A percentile compares a stretch with the other conserved stretches of the same genome.
Evolutionary conservation across 2,888 invertebrate genomes (phyloP).

Genomic region (Cataglyphis altisquamis): DNA sequence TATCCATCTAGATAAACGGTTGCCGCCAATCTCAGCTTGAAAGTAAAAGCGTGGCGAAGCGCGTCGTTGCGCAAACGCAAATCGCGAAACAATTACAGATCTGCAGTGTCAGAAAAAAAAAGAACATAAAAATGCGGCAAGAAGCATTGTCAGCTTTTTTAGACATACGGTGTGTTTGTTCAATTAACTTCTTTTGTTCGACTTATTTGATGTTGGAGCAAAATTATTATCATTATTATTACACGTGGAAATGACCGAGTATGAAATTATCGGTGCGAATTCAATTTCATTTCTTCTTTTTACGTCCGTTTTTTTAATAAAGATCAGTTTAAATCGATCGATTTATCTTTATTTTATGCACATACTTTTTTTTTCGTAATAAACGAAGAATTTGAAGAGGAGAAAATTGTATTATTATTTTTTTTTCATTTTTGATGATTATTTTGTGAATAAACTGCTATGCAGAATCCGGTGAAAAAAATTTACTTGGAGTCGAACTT

Average conservation of each 20-base stretch:
- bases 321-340: neutral
- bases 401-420: neutral
- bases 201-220: neutral
- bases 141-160: conserved; percentile 22
- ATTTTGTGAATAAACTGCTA: neutral
- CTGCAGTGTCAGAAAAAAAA: conserved; percentile 28
- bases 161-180: neutral
- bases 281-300: neutral
- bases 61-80: conserved; percentile 66
- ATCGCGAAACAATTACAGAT: conserved; percentile 55
- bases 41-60: conserved; percentile 79
- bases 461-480: conserved; percentile 51
- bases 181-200: conserved; percentile 11
- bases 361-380: neutral
- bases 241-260: neutral
- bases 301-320: neutral
- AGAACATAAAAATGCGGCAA: neutral
- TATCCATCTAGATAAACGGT: conserved; percentile 72
- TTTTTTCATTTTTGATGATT: neutral
- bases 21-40: conserved; percentile 66
- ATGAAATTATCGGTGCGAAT: conserved; percentile 19
- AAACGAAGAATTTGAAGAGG: neutral
- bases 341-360: neutral
- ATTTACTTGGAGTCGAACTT: conserved; percentile 68
- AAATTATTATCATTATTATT: neutral